These are phyloP conservation scores for Cladopsammia gracilis DNA, from an alignment of 64 coral and sea anemone genomes.

Conservation along the genomic window DNA sequence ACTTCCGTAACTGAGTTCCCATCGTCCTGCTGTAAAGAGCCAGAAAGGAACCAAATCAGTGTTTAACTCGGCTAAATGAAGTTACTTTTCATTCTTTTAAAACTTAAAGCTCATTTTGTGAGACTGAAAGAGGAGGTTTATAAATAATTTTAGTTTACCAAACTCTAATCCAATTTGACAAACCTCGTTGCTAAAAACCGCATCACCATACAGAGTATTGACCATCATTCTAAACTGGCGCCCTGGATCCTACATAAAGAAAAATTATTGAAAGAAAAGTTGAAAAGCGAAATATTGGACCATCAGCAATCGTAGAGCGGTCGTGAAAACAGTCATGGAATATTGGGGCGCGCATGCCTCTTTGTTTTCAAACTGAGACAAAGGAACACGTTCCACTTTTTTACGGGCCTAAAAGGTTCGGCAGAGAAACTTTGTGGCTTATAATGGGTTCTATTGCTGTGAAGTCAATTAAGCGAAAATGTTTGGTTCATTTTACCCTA, in stretches of 20 bases:
- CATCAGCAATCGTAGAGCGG: too few species aligned
- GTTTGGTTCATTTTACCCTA: not conserved
- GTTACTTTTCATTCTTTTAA: not conserved
- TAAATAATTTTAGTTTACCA: conserved; percentile 17
- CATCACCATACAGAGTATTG: not conserved
- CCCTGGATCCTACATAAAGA: conserved; percentile 13
- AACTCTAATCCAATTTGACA: conserved; percentile 16
- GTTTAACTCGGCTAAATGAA: not conserved
- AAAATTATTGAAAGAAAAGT: not conserved
- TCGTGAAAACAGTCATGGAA: too few species aligned
- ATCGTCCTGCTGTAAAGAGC: conserved; percentile 15
- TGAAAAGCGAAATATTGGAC: too few species aligned
- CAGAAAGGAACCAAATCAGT: conserved; percentile 1
- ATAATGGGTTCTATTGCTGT: not conserved
- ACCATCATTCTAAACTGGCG: conserved; percentile 14
- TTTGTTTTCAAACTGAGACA: not conserved
- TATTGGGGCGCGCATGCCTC: too few species aligned
- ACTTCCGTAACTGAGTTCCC: conserved; percentile 14
- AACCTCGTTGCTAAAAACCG: conserved; percentile 6
- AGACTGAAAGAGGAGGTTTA: not conserved
- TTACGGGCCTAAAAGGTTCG: not conserved
- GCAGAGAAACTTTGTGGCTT: not conserved
- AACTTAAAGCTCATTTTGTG: not conserved
- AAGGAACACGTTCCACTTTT: not conserved
- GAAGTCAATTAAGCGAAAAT: not conserved